phyloP scores from a whole-genome alignment of 1,140 invertebrate species.

The Berghia stephanieae region DNA sequence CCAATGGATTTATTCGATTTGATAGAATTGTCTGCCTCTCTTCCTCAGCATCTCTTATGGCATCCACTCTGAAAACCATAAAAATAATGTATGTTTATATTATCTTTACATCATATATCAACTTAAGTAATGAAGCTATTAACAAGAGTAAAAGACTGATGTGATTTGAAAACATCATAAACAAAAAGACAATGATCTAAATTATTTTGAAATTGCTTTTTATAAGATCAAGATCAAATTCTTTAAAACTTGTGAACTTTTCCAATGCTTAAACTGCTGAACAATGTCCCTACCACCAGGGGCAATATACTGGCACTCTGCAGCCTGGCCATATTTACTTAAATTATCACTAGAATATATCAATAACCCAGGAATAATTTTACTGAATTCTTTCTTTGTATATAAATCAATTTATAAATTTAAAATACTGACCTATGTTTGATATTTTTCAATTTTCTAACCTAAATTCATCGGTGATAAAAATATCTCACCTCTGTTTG shows the following conservation, averaged over 20 bases:
- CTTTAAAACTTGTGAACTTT: too few species aligned
- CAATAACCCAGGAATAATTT: too few species aligned
- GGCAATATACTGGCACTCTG: too few species aligned
- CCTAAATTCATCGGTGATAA: too few species aligned
- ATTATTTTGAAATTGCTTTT: too few species aligned
- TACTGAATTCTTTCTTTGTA: not conserved
- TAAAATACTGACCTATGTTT: not conserved
- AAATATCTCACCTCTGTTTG: constrained; percentile 52
- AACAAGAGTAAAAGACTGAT: not conserved
- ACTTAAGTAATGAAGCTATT: not conserved
- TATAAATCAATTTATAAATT: not conserved
- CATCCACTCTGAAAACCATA: constrained; percentile 54
- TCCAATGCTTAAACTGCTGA: too few species aligned
- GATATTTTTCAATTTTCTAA: not conserved
- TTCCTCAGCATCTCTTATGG: constrained; percentile 55
- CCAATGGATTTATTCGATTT: constrained; percentile 55
- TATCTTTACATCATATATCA: not conserved
- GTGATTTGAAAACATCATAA: too few species aligned
- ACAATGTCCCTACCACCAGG: too few species aligned
- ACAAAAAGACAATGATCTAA: too few species aligned
- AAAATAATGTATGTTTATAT: not conserved
- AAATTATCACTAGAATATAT: too few species aligned
- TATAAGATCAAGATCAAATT: too few species aligned
- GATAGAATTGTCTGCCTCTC: constrained; percentile 49
- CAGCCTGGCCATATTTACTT: too few species aligned